Conservation (phyloP, 2,797 vertebrate genomes). For the Hylomyscus alleni region DNA sequence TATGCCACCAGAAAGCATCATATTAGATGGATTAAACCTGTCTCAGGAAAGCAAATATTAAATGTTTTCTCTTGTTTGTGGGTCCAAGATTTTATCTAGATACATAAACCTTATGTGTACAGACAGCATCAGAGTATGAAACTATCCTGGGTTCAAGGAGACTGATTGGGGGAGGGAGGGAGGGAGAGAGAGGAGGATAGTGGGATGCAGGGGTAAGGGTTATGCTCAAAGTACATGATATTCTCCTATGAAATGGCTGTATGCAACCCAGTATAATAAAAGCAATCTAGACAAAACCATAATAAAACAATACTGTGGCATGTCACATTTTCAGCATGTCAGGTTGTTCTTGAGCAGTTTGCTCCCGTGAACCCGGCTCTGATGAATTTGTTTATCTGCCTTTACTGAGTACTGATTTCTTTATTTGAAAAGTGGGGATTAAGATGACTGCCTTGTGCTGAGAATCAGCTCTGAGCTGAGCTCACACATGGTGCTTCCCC, state of each 20-base stretch:
- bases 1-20: background rate
- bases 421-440: conserved; percentile 10
- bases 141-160: background rate
- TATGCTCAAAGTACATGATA: background rate
- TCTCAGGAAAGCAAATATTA: background rate
- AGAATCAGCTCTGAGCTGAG: conserved; percentile 30
- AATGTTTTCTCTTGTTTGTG: background rate
- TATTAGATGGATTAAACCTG: background rate
- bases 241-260: background rate
- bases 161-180: too few species aligned
- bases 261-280: background rate
- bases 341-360: background rate
- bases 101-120: background rate
- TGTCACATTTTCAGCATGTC: background rate
- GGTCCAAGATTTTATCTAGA: background rate
- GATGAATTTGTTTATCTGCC: background rate
- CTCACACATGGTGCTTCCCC: background rate
- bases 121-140: background rate
- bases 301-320: background rate
- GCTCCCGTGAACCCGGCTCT: background rate
- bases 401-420: background rate
- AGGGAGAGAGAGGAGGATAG: background rate
- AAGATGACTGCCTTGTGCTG: background rate
- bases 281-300: background rate
- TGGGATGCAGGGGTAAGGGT: background rate